Conservation (phyloP, 2,113 vertebrate species). For the Polyodon spathula region DNA sequence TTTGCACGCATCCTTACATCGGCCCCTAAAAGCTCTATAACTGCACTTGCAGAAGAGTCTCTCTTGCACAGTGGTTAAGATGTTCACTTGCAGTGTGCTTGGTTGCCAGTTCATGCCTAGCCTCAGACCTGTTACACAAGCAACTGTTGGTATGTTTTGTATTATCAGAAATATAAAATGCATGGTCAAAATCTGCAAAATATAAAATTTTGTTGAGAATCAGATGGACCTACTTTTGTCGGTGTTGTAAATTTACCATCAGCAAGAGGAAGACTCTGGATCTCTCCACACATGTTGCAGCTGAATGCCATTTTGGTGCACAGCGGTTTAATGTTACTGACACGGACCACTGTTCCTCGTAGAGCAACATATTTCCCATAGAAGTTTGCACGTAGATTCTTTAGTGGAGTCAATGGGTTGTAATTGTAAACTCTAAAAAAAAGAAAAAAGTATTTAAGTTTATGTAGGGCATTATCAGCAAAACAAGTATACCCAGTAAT, state of each 20-base stretch:
- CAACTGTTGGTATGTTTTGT: no score
- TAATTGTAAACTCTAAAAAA: slow-evolving; percentile 83
- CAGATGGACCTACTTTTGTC: slow-evolving; percentile 62
- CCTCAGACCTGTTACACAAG: no score
- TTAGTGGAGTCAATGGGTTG: slow-evolving; percentile 74
- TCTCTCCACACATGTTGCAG: slow-evolving; percentile 66
- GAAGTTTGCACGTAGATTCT: slow-evolving; percentile 76
- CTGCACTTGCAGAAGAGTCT: no score
- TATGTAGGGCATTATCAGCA: slow-evolving; percentile 13
- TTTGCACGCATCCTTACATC: no score
- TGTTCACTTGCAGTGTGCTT: no score
- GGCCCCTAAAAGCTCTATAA: no score
- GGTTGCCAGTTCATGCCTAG: no score
- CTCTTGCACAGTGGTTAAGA: no score
- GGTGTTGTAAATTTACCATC: slow-evolving; percentile 82
- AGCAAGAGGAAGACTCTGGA: slow-evolving; percentile 65
- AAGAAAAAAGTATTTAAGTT: slow-evolving; percentile 15
- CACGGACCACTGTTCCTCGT: slow-evolving; percentile 83
- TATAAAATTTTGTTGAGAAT: neutral
- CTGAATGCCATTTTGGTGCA: slow-evolving; percentile 81
- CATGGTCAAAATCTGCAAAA: neutral
- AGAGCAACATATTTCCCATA: slow-evolving; percentile 81
- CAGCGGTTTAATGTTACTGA: slow-evolving; percentile 83
- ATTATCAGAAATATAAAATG: neutral
- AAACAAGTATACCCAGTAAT: neutral